Percentiles rank a stretch among this genome's conserved stretches.
phyloP scores from a whole-genome alignment of 2,113 vertebrate genomes.

The Macaca fascicularis region T2T-MFA8v1.1 NC_088375.1:155265501-155266000 shows the following conservation, averaged over 20 bases:
- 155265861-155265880: not conserved
- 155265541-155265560: not conserved
- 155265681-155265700: not conserved
- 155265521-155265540: not conserved
- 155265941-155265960: not conserved
- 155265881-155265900: not conserved
- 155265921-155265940: not conserved
- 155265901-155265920: not conserved
- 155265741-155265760: not conserved
- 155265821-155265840: not conserved
- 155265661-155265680: not conserved
- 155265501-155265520: accelerated
- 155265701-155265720: not conserved
- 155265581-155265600: not conserved
- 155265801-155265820: not conserved
- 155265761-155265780: not conserved
- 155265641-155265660: not conserved
- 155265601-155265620: not conserved
- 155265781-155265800: not conserved
- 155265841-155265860: not conserved
- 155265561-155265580: not conserved
- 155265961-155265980: not conserved
- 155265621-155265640: not conserved
- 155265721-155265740: not conserved
- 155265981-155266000: not conserved